phyloP scores from a whole-genome alignment of 1,140 invertebrate species.

The Bombus ignitus region DNA sequence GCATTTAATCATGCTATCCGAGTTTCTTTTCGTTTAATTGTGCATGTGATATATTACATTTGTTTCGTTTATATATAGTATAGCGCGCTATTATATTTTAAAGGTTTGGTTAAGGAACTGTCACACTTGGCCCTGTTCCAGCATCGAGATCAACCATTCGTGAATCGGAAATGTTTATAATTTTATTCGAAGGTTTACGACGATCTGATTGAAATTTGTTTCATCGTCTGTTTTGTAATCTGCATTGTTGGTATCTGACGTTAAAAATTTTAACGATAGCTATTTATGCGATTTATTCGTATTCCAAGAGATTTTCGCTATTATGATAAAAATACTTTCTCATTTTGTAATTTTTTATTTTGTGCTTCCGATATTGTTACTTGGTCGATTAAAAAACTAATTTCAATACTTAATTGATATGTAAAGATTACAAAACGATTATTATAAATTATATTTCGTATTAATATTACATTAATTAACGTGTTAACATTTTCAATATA shows the following conservation, averaged over 20 bases:
- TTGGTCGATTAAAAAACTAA: no score
- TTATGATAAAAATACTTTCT: background rate
- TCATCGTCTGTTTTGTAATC: background rate
- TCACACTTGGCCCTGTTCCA: slow-evolving; percentile 55
- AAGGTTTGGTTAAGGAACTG: slow-evolving; percentile 58
- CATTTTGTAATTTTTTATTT: background rate
- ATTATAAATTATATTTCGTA: background rate
- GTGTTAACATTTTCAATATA: background rate
- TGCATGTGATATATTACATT: background rate
- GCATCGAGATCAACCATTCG: slow-evolving; percentile 4
- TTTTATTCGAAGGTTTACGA: background rate
- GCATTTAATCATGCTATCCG: slow-evolving; percentile 35
- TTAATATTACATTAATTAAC: no score
- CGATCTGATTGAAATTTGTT: background rate
- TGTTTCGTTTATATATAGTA: background rate
- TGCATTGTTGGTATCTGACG: no score
- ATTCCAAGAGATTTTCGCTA: background rate
- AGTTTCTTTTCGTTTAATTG: background rate
- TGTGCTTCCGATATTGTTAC: background rate
- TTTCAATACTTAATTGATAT: background rate
- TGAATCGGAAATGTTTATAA: slow-evolving; percentile 12
- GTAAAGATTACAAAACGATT: background rate
- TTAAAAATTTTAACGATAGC: background rate
- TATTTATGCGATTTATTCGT: background rate
- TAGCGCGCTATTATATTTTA: slow-evolving; percentile 26